A percentile compares a stretch with the other conserved stretches of the same genome.
These are phyloP conservation scores for Ctenochaetus hawaiiensis DNA, from an alignment of 2,797 vertebrate genomes.

Conservation along the genomic window DNA sequence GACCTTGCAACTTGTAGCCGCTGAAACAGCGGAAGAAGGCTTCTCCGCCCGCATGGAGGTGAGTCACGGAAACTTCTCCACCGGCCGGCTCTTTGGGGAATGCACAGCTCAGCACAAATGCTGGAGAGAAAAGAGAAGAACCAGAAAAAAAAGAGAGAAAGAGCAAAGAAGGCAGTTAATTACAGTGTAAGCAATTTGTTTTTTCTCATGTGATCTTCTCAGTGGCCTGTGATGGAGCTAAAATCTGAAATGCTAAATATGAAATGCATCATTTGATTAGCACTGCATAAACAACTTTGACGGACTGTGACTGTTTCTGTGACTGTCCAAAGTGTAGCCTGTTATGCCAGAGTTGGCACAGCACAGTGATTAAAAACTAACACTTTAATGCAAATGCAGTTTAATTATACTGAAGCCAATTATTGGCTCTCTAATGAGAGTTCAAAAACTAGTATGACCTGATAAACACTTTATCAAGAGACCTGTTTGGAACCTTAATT, in stretches of 20 bases:
- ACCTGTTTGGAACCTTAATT: background rate
- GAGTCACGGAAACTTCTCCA: constrained; percentile 92
- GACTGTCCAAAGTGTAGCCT: background rate
- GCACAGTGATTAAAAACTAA: background rate
- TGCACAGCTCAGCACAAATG: constrained; percentile 92
- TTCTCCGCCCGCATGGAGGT: constrained; percentile 91
- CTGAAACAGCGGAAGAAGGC: constrained; percentile 91
- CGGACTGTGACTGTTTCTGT: background rate
- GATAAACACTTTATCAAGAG: constrained; percentile 6
- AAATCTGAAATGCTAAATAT: background rate
- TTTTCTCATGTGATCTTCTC: background rate
- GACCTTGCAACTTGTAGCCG: constrained; percentile 92
- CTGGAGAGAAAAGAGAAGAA: constrained; percentile 65
- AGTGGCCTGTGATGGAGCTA: background rate
- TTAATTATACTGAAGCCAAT: constrained; percentile 9
- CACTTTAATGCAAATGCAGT: background rate
- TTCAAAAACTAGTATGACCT: background rate
- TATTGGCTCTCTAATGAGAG: constrained; percentile 13
- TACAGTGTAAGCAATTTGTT: background rate
- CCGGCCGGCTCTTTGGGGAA: constrained; percentile 90
- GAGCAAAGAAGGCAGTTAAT: background rate
- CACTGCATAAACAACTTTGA: background rate
- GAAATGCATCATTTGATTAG: background rate
- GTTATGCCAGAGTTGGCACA: background rate
- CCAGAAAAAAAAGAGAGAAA: background rate